A percentile compares a stretch with the other conserved stretches of the same genome.
Evolutionary conservation across 2,113 vertebrate genomes (phyloP).

Genomic region (Oncorhynchus tshawytscha): DNA sequence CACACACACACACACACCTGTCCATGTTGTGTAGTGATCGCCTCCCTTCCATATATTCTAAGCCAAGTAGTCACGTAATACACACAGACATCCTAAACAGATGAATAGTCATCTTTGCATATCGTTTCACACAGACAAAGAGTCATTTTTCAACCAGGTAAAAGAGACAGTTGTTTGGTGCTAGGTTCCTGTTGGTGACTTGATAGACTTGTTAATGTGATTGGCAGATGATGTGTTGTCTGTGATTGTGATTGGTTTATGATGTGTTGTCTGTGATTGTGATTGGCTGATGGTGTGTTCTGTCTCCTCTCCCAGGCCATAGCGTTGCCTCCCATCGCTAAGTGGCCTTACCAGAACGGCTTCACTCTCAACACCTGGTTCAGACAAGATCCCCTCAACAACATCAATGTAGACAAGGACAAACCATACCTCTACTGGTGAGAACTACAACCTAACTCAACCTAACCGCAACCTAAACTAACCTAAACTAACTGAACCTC

Average conservation of each 20-base stretch:
- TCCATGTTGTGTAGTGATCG: too few species aligned
- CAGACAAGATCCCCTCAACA: slow-evolving; percentile 98
- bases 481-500: too few species aligned
- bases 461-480: too few species aligned
- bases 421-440: slow-evolving; percentile 99
- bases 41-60: too few species aligned
- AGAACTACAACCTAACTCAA: slow-evolving; percentile 48
- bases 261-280: background rate
- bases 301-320: slow-evolving; percentile 80
- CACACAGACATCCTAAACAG: too few species aligned
- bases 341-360: slow-evolving; percentile 99
- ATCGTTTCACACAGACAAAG: too few species aligned
- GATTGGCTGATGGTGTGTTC: background rate
- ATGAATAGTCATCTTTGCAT: too few species aligned
- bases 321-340: slow-evolving; percentile 97
- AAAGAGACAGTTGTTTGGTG: too few species aligned
- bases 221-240: background rate
- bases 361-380: slow-evolving; percentile 99
- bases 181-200: background rate
- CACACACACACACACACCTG: too few species aligned
- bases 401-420: slow-evolving; percentile 99
- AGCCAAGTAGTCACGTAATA: too few species aligned
- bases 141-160: too few species aligned
- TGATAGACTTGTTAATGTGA: background rate
- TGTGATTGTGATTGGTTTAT: background rate